phyloP scores from a whole-genome alignment of 2,888 invertebrate species.

The Campaea margaritaria region DNA sequence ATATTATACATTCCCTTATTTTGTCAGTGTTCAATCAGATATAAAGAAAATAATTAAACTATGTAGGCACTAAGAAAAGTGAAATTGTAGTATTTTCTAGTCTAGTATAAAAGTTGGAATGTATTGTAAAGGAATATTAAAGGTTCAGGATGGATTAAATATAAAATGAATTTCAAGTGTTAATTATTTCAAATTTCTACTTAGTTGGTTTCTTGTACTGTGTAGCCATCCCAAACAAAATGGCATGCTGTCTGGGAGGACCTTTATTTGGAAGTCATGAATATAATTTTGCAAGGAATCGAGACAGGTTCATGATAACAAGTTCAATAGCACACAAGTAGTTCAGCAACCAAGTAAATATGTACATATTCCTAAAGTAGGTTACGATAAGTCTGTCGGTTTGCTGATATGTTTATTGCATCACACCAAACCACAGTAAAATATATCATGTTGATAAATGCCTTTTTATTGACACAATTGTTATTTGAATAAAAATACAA shows the following conservation, averaged over 20 bases:
- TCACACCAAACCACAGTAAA: constrained; percentile 21
- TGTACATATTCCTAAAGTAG: constrained; percentile 54
- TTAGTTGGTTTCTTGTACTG: too few species aligned
- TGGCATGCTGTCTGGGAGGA: too few species aligned
- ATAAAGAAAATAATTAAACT: too few species aligned
- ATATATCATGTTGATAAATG: constrained; percentile 15
- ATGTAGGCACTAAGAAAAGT: too few species aligned
- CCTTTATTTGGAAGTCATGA: background rate
- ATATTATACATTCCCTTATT: too few species aligned
- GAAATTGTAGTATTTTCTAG: too few species aligned
- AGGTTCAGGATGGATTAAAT: too few species aligned
- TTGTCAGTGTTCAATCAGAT: too few species aligned
- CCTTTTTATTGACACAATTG: background rate
- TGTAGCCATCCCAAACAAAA: too few species aligned
- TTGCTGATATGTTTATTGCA: constrained; percentile 38
- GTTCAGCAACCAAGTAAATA: constrained; percentile 50
- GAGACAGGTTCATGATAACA: constrained; percentile 42
- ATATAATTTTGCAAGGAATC: constrained; percentile 2
- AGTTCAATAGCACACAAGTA: constrained; percentile 52
- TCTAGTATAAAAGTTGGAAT: too few species aligned
- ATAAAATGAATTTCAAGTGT: too few species aligned
- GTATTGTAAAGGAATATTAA: background rate
- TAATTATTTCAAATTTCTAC: too few species aligned
- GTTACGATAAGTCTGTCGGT: constrained; percentile 57
- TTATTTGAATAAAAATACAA: background rate